Conservation (phyloP, 2,888 invertebrate genomes). For the Tryphoninae sp. region DNA sequence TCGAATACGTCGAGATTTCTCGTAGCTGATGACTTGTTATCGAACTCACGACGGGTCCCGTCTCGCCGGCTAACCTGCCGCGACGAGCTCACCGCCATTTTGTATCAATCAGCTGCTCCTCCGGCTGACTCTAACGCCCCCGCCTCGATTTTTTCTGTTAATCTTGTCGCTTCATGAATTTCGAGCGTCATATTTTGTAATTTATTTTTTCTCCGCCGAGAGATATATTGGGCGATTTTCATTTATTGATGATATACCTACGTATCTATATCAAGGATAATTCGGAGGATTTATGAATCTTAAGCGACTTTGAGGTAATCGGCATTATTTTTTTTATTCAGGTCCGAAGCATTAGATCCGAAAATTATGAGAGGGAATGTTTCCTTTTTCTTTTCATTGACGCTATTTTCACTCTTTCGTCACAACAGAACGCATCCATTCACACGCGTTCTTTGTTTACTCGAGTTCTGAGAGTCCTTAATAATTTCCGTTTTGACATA, state of each 20-base stretch:
- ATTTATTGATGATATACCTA: too few relatives aligned
- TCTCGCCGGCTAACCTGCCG: conserved; percentile 62
- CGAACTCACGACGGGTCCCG: conserved; percentile 57
- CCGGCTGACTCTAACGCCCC: conserved; percentile 53
- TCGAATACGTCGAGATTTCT: conserved; percentile 52
- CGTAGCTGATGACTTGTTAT: conserved; percentile 54
- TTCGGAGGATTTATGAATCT: too few relatives aligned
- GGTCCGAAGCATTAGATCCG: neutral
- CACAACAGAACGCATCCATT: conserved; percentile 13
- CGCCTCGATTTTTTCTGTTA: conserved; percentile 14
- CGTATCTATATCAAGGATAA: too few relatives aligned
- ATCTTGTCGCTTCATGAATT: conserved; percentile 32
- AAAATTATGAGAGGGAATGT: neutral
- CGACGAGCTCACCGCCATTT: conserved; percentile 62
- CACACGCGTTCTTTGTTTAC: conserved; percentile 56
- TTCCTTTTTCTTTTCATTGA: neutral
- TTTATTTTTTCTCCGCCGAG: neutral
- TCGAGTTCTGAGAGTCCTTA: conserved; percentile 27
- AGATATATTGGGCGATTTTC: too few relatives aligned
- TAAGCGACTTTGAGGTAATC: too few relatives aligned
- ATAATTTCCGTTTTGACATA: conserved; percentile 9
- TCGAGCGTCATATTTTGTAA: conserved; percentile 32
- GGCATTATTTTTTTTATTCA: too few relatives aligned
- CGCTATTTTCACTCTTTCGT: neutral
- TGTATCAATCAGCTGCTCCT: conserved; percentile 65